phyloP scores from a whole-genome alignment of 2,113 vertebrate species.

The Corydoras sp. region DNA sequence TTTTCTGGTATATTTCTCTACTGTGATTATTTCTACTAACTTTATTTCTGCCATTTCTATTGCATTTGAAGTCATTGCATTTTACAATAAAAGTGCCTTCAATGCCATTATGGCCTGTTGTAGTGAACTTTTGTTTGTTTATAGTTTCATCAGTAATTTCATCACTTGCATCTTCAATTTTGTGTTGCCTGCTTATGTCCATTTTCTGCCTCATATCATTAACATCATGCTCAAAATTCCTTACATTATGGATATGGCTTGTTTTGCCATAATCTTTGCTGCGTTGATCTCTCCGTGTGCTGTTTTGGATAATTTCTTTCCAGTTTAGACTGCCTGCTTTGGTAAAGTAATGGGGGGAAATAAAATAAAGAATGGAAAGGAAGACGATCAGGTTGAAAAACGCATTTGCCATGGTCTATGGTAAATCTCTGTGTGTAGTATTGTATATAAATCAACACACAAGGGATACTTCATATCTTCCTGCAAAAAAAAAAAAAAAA shows the following conservation, averaged over 20 bases:
- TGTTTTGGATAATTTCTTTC: slow-evolving; percentile 28
- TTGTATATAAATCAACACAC: slow-evolving; percentile 53
- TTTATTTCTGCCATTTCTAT: not conserved
- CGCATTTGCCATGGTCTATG: slow-evolving; percentile 71
- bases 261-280: not conserved
- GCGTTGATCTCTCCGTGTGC: not conserved
- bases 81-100: too few species aligned
- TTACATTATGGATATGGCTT: too few species aligned
- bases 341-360: slow-evolving; percentile 66
- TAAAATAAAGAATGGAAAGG: slow-evolving; percentile 67
- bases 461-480: not conserved
- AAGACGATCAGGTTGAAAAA: slow-evolving; percentile 80
- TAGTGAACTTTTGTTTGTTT: not conserved
- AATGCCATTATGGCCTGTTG: not conserved
- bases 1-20: not conserved
- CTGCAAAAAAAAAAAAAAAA: too few species aligned
- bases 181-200: too few species aligned
- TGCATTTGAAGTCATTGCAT: not conserved
- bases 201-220: too few species aligned
- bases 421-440: slow-evolving; percentile 28
- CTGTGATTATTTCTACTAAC: not conserved
- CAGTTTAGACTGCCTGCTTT: too few species aligned
- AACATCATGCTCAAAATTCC: too few species aligned
- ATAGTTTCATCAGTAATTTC: too few species aligned
- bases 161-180: too few species aligned